phyloP scores from a whole-genome alignment of 1,140 invertebrate species.

The Gonatopus flavifemur region DNA sequence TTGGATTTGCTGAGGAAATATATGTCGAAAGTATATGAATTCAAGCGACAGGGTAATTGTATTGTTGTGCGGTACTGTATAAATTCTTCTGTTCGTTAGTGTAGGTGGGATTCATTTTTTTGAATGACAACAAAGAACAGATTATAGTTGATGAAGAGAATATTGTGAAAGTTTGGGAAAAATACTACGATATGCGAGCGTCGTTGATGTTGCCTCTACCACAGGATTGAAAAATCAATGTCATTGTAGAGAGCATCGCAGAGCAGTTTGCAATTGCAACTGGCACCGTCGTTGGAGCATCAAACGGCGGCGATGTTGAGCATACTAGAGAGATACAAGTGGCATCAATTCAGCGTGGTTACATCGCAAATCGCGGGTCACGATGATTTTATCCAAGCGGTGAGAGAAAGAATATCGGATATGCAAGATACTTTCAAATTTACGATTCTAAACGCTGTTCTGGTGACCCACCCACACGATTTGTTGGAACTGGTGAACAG shows the following conservation, averaged over 20 bases:
- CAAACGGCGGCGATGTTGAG: conserved; percentile 92
- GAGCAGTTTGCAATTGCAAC: conserved; percentile 81
- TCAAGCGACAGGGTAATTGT: too few relatives aligned
- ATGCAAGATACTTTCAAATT: conserved; percentile 88
- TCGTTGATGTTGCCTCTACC: too few relatives aligned
- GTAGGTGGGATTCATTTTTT: too few relatives aligned
- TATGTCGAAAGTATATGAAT: too few relatives aligned
- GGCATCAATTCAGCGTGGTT: conserved; percentile 93
- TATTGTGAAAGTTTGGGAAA: too few relatives aligned
- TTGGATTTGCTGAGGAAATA: too few relatives aligned
- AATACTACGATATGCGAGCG: too few relatives aligned
- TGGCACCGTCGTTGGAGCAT: conserved; percentile 91
- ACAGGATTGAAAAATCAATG: too few relatives aligned
- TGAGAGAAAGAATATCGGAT: conserved; percentile 80
- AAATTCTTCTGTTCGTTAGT: too few relatives aligned
- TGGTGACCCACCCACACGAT: conserved; percentile 71
- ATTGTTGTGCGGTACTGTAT: too few relatives aligned
- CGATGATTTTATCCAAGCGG: conserved; percentile 91
- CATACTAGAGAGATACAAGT: conserved; percentile 91
- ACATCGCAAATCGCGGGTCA: conserved; percentile 92
- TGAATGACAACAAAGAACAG: too few relatives aligned
- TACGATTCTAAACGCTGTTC: conserved; percentile 81
- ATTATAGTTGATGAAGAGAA: too few relatives aligned
- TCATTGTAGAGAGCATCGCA: conserved; percentile 71
- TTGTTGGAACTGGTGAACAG: conserved; percentile 80